phyloP scores from a whole-genome alignment of 2,797 vertebrate genomes.

The Hoplostethus mediterraneus region DNA sequence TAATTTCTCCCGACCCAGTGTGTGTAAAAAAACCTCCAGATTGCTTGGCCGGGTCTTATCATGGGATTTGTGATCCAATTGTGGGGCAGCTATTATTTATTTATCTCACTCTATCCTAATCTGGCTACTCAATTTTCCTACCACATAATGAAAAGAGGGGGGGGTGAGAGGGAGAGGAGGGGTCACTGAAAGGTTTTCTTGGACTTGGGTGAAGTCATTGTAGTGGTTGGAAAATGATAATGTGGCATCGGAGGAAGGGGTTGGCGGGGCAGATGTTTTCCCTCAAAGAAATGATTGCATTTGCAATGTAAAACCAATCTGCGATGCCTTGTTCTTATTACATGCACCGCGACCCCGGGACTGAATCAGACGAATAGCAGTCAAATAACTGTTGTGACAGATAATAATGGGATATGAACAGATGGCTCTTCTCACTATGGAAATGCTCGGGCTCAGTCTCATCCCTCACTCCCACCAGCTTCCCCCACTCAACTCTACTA shows the following conservation, averaged over 20 bases:
- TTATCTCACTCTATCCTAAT: slow-evolving; percentile 38
- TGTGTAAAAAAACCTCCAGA: not conserved
- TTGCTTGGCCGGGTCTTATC: slow-evolving; percentile 26
- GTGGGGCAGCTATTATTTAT: slow-evolving; percentile 27
- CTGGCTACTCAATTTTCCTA: slow-evolving; percentile 42
- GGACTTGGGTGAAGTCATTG: slow-evolving; percentile 45
- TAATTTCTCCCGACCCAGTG: slow-evolving; percentile 18
- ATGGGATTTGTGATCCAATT: slow-evolving; percentile 24
- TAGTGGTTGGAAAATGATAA: slow-evolving; percentile 40
- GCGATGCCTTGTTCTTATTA: slow-evolving; percentile 74
- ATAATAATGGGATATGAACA: slow-evolving; percentile 78
- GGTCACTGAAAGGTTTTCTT: slow-evolving; percentile 21
- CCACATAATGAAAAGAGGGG: slow-evolving; percentile 29
- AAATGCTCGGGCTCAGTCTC: slow-evolving; percentile 47
- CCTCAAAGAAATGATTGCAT: slow-evolving; percentile 80
- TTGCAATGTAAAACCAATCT: slow-evolving; percentile 84
- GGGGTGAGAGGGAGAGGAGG: not conserved
- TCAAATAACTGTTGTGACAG: slow-evolving; percentile 80
- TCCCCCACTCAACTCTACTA: slow-evolving; percentile 13
- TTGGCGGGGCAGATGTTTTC: slow-evolving; percentile 67
- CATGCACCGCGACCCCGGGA: slow-evolving; percentile 66
- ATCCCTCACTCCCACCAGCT: slow-evolving; percentile 14
- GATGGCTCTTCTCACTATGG: slow-evolving; percentile 64
- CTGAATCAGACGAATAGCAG: slow-evolving; percentile 72
- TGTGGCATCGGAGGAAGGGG: slow-evolving; percentile 23